Evolutionary conservation across 2,797 vertebrate species (phyloP).

Genomic region (Rhinichthys osculus): DNA sequence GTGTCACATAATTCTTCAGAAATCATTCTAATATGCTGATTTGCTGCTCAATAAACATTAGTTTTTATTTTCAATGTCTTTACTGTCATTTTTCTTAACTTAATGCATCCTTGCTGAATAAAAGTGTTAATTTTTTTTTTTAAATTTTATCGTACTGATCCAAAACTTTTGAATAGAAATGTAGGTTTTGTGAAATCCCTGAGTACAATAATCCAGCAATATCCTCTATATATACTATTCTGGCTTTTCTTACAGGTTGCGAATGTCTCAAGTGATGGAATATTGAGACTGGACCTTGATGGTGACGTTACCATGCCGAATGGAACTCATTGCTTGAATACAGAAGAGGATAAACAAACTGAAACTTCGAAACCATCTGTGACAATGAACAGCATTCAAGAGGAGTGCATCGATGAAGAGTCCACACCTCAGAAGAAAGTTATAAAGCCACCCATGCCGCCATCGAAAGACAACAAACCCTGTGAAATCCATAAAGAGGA

Average conservation of each 20-base stretch:
- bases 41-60: background rate
- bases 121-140: too few relatives aligned
- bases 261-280: slow-evolving; percentile 83
- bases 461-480: slow-evolving; percentile 71
- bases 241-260: slow-evolving; percentile 79
- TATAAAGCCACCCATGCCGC: slow-evolving; percentile 73
- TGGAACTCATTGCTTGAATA: slow-evolving; percentile 62
- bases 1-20: background rate
- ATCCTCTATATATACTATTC: background rate
- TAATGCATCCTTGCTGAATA: background rate
- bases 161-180: background rate
- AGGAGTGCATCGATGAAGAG: slow-evolving; percentile 37
- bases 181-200: background rate
- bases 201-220: background rate
- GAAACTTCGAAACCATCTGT: slow-evolving; percentile 70
- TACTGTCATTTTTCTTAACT: background rate
- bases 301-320: slow-evolving; percentile 76
- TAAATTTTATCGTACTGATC: background rate
- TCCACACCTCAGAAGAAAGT: slow-evolving; percentile 67
- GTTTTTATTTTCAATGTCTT: background rate
- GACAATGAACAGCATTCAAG: slow-evolving; percentile 66
- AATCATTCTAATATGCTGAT: background rate
- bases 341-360: slow-evolving; percentile 62
- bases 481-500: slow-evolving; percentile 52
- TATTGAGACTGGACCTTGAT: slow-evolving; percentile 87